Evolutionary conservation across 1,140 invertebrate genomes (phyloP).

Genomic region (Chironomus tepperi): DNA sequence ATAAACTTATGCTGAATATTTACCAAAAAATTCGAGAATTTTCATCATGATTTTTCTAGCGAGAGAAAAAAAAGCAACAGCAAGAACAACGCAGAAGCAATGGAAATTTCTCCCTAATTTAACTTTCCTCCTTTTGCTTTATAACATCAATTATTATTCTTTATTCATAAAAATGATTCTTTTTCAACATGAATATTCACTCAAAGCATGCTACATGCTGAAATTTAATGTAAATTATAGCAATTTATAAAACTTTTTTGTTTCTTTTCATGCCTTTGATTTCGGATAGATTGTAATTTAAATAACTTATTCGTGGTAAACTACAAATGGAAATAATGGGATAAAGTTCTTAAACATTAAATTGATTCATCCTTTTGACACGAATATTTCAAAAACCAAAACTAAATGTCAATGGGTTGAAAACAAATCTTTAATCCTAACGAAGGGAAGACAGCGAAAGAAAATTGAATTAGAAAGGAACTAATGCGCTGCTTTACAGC

Average conservation of each 20-base stretch:
- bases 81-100: conserved; percentile 1
- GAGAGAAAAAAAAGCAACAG: neutral
- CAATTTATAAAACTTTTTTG: neutral
- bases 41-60: neutral
- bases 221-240: neutral
- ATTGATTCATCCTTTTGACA: too few species aligned
- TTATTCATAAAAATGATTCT: neutral
- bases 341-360: too few species aligned
- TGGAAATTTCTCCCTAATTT: neutral
- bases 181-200: conserved; percentile 4
- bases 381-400: too few species aligned
- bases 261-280: too few species aligned
- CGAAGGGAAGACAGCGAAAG: too few species aligned
- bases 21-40: neutral
- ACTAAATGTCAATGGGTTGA: too few species aligned
- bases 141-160: neutral
- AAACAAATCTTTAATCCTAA: too few species aligned
- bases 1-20: neutral
- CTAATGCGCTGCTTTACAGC: too few species aligned
- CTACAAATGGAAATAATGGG: too few species aligned
- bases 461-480: too few species aligned
- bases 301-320: too few species aligned
- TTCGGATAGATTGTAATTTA: too few species aligned
- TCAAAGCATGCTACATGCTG: neutral
- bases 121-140: neutral